phyloP scores from a whole-genome alignment of 2,888 invertebrate species.

The Merodon equestris region DNA sequence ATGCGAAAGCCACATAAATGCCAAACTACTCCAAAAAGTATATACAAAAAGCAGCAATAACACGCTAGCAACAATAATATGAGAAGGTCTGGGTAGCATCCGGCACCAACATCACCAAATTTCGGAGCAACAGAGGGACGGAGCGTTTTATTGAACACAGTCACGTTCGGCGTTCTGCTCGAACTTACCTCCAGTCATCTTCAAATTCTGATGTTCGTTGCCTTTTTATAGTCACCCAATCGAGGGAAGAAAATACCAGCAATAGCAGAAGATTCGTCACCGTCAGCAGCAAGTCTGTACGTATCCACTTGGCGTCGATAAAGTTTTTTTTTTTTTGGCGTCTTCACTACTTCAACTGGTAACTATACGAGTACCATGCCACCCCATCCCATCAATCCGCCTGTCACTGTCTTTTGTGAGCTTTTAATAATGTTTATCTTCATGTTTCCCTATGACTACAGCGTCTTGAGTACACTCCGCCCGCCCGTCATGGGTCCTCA shows the following conservation, averaged over 20 bases:
- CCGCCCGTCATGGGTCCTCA: conserved; percentile 6
- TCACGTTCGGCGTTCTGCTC: conserved; percentile 40
- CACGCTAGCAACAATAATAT: no score
- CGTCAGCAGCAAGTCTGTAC: conserved; percentile 29
- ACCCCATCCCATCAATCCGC: neutral
- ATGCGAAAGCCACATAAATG: conserved; percentile 58
- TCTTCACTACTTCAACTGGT: no score
- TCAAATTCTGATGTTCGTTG: conserved; percentile 30
- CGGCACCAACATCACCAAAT: no score
- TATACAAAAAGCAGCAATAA: conserved; percentile 19
- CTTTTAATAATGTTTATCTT: conserved; percentile 67
- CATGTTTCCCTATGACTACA: conserved; percentile 27
- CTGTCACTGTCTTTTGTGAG: conserved; percentile 46
- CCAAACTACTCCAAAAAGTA: conserved; percentile 51
- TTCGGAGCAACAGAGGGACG: conserved; percentile 1
- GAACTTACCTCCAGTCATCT: conserved; percentile 4
- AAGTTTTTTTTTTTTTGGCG: conserved; percentile 28
- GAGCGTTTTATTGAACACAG: conserved; percentile 60
- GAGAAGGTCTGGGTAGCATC: no score
- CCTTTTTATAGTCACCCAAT: conserved; percentile 52
- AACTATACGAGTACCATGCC: no score
- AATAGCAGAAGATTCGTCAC: conserved; percentile 45
- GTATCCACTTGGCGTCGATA: conserved; percentile 49
- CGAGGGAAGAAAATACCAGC: neutral
- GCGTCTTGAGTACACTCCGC: neutral